Conservation (phyloP, 1,140 invertebrate species). For the Bombus superbus region DNA sequence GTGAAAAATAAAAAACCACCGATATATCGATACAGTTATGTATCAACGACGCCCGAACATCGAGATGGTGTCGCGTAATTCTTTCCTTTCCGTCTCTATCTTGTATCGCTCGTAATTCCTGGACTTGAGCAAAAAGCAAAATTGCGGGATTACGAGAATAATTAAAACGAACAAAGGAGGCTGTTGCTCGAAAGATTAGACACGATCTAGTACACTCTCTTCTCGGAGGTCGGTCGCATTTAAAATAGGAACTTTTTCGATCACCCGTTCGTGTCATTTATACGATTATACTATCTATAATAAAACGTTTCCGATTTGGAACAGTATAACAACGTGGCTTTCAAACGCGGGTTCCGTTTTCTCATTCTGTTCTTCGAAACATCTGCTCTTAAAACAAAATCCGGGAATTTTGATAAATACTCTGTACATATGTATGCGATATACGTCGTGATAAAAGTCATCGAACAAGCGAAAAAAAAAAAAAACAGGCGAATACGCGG, state of each 20-base stretch:
- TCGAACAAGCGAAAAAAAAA: not conserved
- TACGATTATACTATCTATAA: constrained; percentile 62
- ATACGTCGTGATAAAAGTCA: not conserved
- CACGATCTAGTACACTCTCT: constrained; percentile 36
- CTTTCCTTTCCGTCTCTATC: not conserved
- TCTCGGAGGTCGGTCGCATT: constrained; percentile 64
- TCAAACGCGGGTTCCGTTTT: constrained; percentile 45
- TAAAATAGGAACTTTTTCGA: constrained; percentile 81
- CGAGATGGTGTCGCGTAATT: not conserved
- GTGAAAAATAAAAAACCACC: constrained; percentile 36
- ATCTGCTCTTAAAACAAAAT: not conserved
- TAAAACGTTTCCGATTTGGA: constrained; percentile 71
- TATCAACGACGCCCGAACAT: constrained; percentile 11
- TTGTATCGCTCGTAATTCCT: constrained; percentile 31
- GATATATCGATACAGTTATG: constrained; percentile 6
- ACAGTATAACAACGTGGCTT: constrained; percentile 76
- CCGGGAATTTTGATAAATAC: not conserved
- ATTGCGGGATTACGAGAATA: constrained; percentile 1
- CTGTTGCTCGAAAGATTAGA: not conserved
- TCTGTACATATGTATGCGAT: not conserved
- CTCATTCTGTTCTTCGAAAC: not conserved
- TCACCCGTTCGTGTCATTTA: constrained; percentile 74
- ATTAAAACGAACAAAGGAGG: constrained; percentile 30
- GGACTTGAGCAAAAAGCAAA: constrained; percentile 56
- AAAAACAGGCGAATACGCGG: not conserved